Evolutionary conservation across 2,888 invertebrate species (phyloP).

Genomic region (Drosophila maculinotata): DNA sequence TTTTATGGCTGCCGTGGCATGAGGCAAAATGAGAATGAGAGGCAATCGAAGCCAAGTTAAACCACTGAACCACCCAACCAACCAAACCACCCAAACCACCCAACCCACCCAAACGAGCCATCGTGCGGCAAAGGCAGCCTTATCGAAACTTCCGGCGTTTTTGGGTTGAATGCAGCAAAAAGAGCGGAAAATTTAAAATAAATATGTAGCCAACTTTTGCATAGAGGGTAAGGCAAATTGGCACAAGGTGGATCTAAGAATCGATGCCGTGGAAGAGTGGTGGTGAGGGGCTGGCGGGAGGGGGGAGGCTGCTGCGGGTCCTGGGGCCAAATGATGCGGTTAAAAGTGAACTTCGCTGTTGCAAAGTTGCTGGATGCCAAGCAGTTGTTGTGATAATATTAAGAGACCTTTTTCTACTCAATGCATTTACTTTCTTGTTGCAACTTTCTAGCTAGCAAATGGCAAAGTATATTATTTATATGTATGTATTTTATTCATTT

Average conservation of each 20-base stretch:
- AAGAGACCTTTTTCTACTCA: slow-evolving; percentile 11
- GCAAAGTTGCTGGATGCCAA: slow-evolving; percentile 39
- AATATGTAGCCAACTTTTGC: slow-evolving; percentile 61
- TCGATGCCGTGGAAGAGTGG: slow-evolving; percentile 1
- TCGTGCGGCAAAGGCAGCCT: slow-evolving; percentile 45
- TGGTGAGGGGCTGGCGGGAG: no score
- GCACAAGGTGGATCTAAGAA: slow-evolving; percentile 21
- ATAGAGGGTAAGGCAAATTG: slow-evolving; percentile 36
- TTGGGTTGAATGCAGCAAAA: slow-evolving; percentile 57
- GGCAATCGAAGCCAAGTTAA: slow-evolving; percentile 35
- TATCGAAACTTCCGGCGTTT: slow-evolving; percentile 69
- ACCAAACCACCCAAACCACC: slow-evolving; percentile 1
- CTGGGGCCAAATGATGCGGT: slow-evolving; percentile 53
- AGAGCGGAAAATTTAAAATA: slow-evolving; percentile 71
- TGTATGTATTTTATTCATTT: not conserved
- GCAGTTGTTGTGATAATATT: slow-evolving; percentile 30
- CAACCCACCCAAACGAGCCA: slow-evolving; percentile 6
- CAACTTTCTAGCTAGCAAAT: slow-evolving; percentile 5
- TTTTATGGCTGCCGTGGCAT: slow-evolving; percentile 69
- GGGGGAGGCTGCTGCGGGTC: not conserved
- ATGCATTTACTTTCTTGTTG: slow-evolving; percentile 9
- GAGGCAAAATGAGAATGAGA: slow-evolving; percentile 41
- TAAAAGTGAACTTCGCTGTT: slow-evolving; percentile 36
- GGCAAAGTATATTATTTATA: not conserved
- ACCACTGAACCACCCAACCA: slow-evolving; percentile 16